Base-by-base conservation (phyloP, 2,888 invertebrate genomes). In the Euphydryas editha region DNA sequence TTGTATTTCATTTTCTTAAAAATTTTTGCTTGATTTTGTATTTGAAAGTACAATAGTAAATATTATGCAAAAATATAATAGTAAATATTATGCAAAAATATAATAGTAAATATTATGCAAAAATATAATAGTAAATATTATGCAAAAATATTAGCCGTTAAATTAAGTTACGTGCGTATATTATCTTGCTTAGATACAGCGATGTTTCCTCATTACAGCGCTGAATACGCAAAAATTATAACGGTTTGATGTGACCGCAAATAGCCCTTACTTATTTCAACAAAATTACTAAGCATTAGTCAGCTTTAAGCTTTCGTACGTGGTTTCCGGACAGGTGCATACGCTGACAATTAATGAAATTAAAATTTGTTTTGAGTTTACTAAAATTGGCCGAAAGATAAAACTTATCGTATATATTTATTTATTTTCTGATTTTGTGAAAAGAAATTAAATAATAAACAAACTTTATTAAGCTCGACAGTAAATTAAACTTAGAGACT, bases 201-300 rank as follows among this genome's bases (percentile, higher is more conserved):
- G n/a, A n/a, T n/a, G n/a, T n/a, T 63, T 66, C 56, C 13, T 49
- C 20, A 59, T 63, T 62, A 59, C 66, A 59, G 30, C 57, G 36
- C 51, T 57, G 60, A 63, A 68, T 65, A 55, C 49, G 58, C 68
- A 62, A 68, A 67, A 68, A 65, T 68, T 65, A 68, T 54, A 37
- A 10, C n/a, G 21, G 57, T 56, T 54, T 58, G 67, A 65, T 47
- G 62, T 63, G 68, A 70, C 70, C 69, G 64, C 69, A 70, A 67
- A 67, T 70, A 42, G 61, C 61, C 68, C 54, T 68, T 67, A 67
- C 63, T 59, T 65, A 59, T 65, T 42, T 56, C 51, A 59, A 61
- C 65, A 61, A 62, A 68, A 69, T 65, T 66, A 65, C 66, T 66
- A 66, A 70, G 66, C 61, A 60, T 49, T 70, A 71, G 58, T 67